phyloP scores from a whole-genome alignment of 1,140 invertebrate genomes.

The Notospermus geniculatus region DNA sequence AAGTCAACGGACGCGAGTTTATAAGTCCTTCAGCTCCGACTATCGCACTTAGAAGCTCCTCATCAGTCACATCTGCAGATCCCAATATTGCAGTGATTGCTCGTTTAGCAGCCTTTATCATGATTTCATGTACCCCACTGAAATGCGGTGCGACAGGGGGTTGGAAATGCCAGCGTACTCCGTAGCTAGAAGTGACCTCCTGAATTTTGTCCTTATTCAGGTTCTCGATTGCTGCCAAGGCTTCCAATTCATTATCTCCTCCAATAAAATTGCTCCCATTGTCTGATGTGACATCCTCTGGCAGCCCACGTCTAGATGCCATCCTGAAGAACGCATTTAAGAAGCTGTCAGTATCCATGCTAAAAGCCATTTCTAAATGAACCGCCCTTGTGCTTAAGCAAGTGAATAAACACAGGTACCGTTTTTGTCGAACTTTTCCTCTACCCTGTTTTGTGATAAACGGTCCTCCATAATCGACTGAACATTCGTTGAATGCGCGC shows the following conservation, averaged over 20 bases:
- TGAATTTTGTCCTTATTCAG: background rate
- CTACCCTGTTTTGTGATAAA: conserved; percentile 17
- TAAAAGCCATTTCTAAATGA: conserved; percentile 16
- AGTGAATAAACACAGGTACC: conserved; percentile 23
- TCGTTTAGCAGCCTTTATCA: conserved; percentile 16
- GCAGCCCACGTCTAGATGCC: conserved; percentile 12
- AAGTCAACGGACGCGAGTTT: conserved; percentile 32
- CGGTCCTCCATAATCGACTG: conserved; percentile 18
- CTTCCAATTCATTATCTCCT: conserved; percentile 9
- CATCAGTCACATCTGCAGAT: conserved; percentile 5
- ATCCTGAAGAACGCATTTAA: conserved; percentile 13
- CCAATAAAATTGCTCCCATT: conserved; percentile 24
- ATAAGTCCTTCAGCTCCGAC: conserved; percentile 26
- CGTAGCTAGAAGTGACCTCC: background rate
- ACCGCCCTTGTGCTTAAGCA: conserved; percentile 19
- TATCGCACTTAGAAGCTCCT: conserved; percentile 22
- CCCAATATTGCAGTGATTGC: conserved; percentile 7
- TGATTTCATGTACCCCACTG: conserved; percentile 12
- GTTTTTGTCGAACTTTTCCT: conserved; percentile 13
- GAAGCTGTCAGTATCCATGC: conserved; percentile 16
- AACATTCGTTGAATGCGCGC: background rate
- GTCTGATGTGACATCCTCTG: conserved; percentile 13
- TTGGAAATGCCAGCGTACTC: background rate
- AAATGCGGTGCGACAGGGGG: conserved; percentile 17
- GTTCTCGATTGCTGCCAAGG: background rate